A percentile compares a stretch with the other conserved stretches of the same genome.
Evolutionary conservation across 2,797 vertebrate species (phyloP).

Genomic region (Ctenosaura bakeri): DNA sequence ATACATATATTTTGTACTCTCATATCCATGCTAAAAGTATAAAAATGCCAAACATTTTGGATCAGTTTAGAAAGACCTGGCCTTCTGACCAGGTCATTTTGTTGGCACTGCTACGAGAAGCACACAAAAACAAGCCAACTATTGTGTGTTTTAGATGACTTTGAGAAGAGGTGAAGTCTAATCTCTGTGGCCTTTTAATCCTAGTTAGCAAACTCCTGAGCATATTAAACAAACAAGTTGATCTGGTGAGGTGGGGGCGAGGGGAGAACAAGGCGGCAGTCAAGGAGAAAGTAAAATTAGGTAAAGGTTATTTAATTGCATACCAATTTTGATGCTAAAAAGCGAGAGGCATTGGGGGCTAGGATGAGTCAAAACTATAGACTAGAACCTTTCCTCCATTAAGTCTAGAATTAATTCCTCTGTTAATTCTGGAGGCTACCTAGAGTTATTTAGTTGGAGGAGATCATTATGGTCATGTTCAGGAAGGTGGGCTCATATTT

Average conservation of each 20-base stretch:
- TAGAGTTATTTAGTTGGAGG: neutral
- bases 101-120: no score
- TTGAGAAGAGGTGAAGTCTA: conserved; percentile 32
- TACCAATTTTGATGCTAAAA: neutral
- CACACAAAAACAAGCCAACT: neutral
- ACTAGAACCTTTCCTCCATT: neutral
- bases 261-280: neutral
- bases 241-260: neutral
- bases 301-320: neutral
- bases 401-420: neutral
- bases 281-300: conserved; percentile 8
- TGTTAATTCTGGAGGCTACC: no score
- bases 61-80: neutral
- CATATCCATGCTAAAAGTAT: neutral
- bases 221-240: conserved; percentile 11
- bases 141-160: conserved; percentile 6
- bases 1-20: neutral
- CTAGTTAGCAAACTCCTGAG: conserved; percentile 18
- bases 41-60: neutral
- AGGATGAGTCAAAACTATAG: neutral
- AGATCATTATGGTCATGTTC: neutral
- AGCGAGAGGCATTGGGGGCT: neutral
- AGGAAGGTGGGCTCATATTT: neutral
- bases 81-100: neutral
- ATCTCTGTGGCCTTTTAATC: conserved; percentile 24